Conservation (phyloP, 2,888 invertebrate species). For the Erebia aethiops region DNA sequence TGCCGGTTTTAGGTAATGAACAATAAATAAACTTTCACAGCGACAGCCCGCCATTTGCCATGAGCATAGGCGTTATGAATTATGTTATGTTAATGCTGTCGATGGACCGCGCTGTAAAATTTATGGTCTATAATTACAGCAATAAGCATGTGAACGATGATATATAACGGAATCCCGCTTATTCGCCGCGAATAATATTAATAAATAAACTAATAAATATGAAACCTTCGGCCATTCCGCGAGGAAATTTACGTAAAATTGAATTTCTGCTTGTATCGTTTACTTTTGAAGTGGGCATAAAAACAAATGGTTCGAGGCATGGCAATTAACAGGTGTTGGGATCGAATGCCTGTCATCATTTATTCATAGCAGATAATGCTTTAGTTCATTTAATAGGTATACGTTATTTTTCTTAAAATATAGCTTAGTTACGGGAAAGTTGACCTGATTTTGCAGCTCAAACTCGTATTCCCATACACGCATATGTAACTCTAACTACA, state of each 20-base stretch:
- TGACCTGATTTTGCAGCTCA: too few species aligned
- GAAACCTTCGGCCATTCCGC: not conserved
- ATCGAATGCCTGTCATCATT: not conserved
- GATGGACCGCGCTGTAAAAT: not conserved
- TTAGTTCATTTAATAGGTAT: not conserved
- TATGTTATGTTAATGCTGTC: slow-evolving; percentile 10
- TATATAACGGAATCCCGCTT: not conserved
- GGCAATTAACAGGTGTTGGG: not conserved
- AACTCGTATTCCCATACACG: too few species aligned
- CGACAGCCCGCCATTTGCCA: slow-evolving; percentile 8
- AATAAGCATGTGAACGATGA: not conserved
- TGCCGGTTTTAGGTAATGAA: slow-evolving; percentile 11
- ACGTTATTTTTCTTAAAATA: too few species aligned
- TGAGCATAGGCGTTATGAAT: not conserved
- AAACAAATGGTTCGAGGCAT: slow-evolving; percentile 2
- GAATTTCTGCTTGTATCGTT: not conserved
- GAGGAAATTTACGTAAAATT: not conserved
- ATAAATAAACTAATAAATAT: slow-evolving; percentile 5
- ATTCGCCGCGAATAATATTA: not conserved
- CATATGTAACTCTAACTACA: too few species aligned
- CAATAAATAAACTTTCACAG: slow-evolving; percentile 29
- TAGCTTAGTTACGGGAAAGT: too few species aligned
- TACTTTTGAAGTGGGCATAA: not conserved
- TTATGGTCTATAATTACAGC: slow-evolving; percentile 18
- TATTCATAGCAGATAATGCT: slow-evolving; percentile 1